A percentile compares a stretch with the other conserved stretches of the same genome.
These are phyloP conservation scores for Empis stercorea DNA, from an alignment of 2,888 invertebrate genomes.

Conservation along the genomic window DNA sequence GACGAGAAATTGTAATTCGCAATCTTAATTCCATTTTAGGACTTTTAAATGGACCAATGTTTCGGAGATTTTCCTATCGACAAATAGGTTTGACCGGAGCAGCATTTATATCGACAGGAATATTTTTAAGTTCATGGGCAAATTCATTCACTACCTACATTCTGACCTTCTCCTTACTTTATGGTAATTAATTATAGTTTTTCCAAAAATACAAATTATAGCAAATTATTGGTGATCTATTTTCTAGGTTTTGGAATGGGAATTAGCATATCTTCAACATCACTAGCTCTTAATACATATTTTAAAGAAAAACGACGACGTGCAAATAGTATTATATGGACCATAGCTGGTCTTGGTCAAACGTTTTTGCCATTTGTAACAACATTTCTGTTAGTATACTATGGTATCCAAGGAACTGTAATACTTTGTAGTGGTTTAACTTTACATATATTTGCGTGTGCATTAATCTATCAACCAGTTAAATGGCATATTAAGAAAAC, in stretches of 20 bases:
- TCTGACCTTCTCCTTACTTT: constrained; percentile 48
- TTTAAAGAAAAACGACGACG: constrained; percentile 55
- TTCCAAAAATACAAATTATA: no score
- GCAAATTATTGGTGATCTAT: no score
- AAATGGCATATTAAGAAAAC: constrained; percentile 52
- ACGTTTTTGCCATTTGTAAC: constrained; percentile 60
- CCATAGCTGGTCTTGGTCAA: constrained; percentile 58
- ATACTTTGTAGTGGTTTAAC: constrained; percentile 53
- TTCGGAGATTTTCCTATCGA: constrained; percentile 52
- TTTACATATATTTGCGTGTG: constrained; percentile 52
- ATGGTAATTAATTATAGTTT: constrained; percentile 39
- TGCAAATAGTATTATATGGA: constrained; percentile 59
- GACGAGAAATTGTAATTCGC: neutral
- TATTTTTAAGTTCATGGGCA: constrained; percentile 48
- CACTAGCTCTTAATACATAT: constrained; percentile 59
- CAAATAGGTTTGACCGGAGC: constrained; percentile 53
- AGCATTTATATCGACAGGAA: constrained; percentile 43
- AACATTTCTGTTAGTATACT: constrained; percentile 45
- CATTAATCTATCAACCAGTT: constrained; percentile 58
- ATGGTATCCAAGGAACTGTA: constrained; percentile 53
- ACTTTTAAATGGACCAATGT: constrained; percentile 57
- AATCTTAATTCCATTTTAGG: no score
- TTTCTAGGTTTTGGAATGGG: constrained; percentile 41
- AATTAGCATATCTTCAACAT: constrained; percentile 53
- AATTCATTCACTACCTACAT: constrained; percentile 39